Evolutionary conservation across 2,888 invertebrate species (phyloP).

Genomic region (Brachyopa scutellaris): DNA sequence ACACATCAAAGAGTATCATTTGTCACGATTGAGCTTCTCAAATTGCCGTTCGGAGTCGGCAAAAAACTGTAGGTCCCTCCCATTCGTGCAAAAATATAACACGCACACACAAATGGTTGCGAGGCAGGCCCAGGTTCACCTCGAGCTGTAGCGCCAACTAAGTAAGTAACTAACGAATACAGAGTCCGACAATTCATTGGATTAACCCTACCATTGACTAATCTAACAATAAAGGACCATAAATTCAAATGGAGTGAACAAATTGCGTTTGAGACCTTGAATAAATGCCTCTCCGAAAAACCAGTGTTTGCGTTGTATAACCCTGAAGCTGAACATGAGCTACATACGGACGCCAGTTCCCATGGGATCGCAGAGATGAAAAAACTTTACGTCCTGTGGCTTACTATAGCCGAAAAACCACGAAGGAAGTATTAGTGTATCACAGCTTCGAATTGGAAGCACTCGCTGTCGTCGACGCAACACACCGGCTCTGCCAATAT

Average conservation of each 20-base stretch:
- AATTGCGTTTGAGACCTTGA: neutral
- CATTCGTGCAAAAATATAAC: too few species aligned
- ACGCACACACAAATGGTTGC: too few species aligned
- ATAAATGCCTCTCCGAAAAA: neutral
- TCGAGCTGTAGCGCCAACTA: too few species aligned
- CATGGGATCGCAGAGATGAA: constrained; percentile 12
- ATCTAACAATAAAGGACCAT: neutral
- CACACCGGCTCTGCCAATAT: constrained; percentile 39
- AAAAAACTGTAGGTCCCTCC: too few species aligned
- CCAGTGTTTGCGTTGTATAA: constrained; percentile 31
- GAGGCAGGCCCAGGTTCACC: too few species aligned
- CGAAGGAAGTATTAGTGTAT: constrained; percentile 9
- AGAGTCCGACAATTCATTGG: constrained; percentile 7
- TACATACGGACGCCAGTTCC: constrained; percentile 45
- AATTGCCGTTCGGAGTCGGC: too few species aligned
- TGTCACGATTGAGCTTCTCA: constrained; percentile 2
- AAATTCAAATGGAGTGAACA: neutral
- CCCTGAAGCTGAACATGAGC: constrained; percentile 9
- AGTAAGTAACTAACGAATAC: neutral
- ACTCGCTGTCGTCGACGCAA: constrained; percentile 25
- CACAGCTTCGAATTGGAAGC: constrained; percentile 55
- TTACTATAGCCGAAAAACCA: constrained; percentile 50
- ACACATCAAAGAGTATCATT: constrained; percentile 5
- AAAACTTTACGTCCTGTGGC: constrained; percentile 18
- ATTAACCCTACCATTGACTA: constrained; percentile 2